These are phyloP conservation scores for Pangasius sanitwongsei DNA, from an alignment of 2,797 vertebrate genomes.

Conservation along the genomic window DNA sequence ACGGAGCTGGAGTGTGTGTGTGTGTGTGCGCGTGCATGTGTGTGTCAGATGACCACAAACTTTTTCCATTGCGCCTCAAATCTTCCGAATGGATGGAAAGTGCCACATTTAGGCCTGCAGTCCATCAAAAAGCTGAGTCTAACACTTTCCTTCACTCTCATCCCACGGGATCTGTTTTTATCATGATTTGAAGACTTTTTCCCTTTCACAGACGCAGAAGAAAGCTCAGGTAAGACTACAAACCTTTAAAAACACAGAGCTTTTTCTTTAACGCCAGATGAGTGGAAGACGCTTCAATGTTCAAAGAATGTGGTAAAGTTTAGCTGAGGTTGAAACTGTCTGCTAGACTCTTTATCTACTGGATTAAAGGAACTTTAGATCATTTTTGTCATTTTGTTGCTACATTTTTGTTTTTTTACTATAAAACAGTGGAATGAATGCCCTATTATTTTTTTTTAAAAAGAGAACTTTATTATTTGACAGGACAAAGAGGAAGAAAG, in stretches of 20 bases:
- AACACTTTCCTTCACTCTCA: background rate
- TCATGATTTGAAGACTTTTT: conserved; percentile 22
- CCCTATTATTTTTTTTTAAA: background rate
- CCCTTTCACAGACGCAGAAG: background rate
- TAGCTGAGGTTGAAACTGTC: background rate
- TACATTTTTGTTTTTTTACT: background rate
- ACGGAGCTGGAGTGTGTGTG: background rate
- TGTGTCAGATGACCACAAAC: conserved; percentile 54
- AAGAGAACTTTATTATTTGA: conserved; percentile 14
- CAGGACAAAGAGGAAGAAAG: conserved; percentile 12
- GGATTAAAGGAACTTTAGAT: background rate
- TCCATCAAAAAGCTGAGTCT: conserved; percentile 5
- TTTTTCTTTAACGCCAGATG: background rate
- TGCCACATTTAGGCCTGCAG: conserved; percentile 33
- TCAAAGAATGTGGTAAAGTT: background rate
- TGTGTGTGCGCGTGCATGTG: background rate
- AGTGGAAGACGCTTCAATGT: background rate
- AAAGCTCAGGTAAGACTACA: conserved; percentile 29
- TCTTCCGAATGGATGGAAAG: conserved; percentile 33
- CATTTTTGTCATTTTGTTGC: background rate
- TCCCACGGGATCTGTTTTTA: background rate
- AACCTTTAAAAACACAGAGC: background rate
- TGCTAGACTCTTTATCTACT: background rate
- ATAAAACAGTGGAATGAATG: background rate
- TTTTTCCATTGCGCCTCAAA: conserved; percentile 45